Evolutionary conservation across 2,113 vertebrate species (phyloP).

Genomic region (Catharus fuscescens): DNA sequence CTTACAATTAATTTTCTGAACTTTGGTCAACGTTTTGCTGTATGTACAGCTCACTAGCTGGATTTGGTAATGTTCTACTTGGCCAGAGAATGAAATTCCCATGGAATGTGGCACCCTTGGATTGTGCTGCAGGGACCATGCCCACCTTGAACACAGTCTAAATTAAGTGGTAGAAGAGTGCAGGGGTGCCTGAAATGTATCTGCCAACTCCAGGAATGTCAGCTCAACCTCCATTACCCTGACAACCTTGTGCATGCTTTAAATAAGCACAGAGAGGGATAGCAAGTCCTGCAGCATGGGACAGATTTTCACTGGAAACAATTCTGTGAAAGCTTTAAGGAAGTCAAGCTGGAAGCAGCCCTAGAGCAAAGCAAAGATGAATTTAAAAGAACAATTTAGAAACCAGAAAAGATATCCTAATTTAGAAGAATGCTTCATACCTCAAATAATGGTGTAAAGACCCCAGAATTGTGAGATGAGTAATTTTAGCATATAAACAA

Average conservation of each 20-base stretch:
- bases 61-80: neutral
- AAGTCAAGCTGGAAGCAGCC: neutral
- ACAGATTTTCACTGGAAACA: conserved; percentile 14
- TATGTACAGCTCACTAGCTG: neutral
- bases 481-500: neutral
- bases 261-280: conserved; percentile 24
- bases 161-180: conserved; percentile 25
- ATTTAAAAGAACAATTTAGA: neutral
- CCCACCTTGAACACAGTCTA: conserved; percentile 14
- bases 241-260: conserved; percentile 4
- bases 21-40: neutral
- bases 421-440: neutral
- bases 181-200: conserved; percentile 21
- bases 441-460: neutral
- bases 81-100: neutral
- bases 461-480: neutral
- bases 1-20: conserved; percentile 10
- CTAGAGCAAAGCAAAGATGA: neutral
- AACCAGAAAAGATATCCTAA: neutral
- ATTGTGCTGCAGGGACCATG: neutral
- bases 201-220: conserved; percentile 36
- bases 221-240: conserved; percentile 29
- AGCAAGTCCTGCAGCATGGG: neutral
- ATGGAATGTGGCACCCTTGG: neutral
- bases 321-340: conserved; percentile 5